Percentiles rank a stretch among this genome's conserved stretches.
phyloP scores from a whole-genome alignment of 2,113 vertebrate species.

The Sus scrofa region T2T-Sscrofa CM000829.6:14634501-14635000 shows the following conservation, averaged over 20 bases:
- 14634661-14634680: background rate
- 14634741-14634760: background rate
- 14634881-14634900: background rate
- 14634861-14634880: background rate
- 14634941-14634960: background rate
- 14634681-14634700: background rate
- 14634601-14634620: constrained; percentile 2
- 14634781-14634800: background rate
- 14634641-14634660: background rate
- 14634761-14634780: background rate
- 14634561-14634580: background rate
- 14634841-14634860: background rate
- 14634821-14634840: background rate
- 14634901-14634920: background rate
- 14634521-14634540: background rate
- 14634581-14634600: background rate
- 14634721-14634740: background rate
- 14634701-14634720: background rate
- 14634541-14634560: background rate
- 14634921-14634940: background rate
- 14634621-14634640: background rate
- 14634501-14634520: background rate
- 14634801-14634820: background rate
- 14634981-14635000: background rate
- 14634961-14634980: background rate